These are phyloP conservation scores for Drosophila longiperda DNA, from an alignment of 2,888 invertebrate species.

Conservation along the genomic window DNA sequence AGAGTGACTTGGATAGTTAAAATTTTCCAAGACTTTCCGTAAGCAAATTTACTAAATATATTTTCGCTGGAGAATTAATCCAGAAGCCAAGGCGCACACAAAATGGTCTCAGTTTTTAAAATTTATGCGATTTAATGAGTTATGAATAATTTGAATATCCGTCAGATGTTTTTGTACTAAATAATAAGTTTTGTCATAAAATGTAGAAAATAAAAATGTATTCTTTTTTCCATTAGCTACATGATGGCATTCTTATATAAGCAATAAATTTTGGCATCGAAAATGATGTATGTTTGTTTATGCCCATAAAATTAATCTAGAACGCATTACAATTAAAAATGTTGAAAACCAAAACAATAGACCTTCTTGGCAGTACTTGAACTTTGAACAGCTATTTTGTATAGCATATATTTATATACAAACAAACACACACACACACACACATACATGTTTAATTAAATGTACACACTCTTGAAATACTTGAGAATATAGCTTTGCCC, in stretches of 20 bases:
- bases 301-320: not conserved
- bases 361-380: not conserved
- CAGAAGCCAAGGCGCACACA: not conserved
- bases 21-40: not conserved
- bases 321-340: not conserved
- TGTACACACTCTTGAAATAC: slow-evolving; percentile 2
- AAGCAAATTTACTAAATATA: not conserved
- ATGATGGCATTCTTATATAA: not conserved
- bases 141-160: not conserved
- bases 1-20: not conserved
- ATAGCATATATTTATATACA: not conserved
- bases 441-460: not conserved
- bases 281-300: not conserved
- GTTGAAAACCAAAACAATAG: not conserved
- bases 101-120: not conserved
- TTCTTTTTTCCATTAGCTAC: too few relatives aligned
- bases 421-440: not conserved
- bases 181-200: too few relatives aligned
- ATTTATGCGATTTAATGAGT: not conserved
- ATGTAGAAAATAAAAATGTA: too few relatives aligned
- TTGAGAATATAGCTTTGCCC: slow-evolving; percentile 11
- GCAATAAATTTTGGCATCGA: not conserved
- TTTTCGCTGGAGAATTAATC: not conserved
- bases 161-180: too few relatives aligned
- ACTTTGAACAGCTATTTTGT: slow-evolving; percentile 1